phyloP scores from a whole-genome alignment of 2,888 invertebrate genomes.

The Acleris literana region DNA sequence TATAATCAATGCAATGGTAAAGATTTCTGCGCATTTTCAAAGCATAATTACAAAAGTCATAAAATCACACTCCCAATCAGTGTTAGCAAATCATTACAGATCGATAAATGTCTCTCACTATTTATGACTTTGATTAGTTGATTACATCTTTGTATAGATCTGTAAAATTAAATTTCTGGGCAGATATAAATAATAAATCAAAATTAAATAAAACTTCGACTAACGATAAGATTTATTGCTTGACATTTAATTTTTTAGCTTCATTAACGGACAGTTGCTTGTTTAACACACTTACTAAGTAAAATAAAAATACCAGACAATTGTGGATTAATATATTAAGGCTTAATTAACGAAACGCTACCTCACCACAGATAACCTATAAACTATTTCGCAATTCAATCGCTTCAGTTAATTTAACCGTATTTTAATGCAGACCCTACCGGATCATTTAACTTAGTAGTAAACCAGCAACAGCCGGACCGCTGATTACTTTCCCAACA shows the following conservation, averaged over 20 bases:
- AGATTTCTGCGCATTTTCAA: slow-evolving; percentile 1
- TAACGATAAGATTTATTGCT: background rate
- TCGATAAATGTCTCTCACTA: slow-evolving; percentile 5
- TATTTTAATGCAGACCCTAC: slow-evolving; percentile 7
- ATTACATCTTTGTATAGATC: background rate
- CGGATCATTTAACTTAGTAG: slow-evolving; percentile 7
- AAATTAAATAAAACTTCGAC: background rate
- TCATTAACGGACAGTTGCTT: too few relatives aligned
- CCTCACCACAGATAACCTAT: too few relatives aligned
- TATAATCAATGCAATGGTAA: too few relatives aligned
- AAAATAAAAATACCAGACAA: too few relatives aligned
- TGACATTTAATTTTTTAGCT: too few relatives aligned
- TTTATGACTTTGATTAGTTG: background rate
- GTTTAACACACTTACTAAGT: too few relatives aligned
- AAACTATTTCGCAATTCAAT: background rate
- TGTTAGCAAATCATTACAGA: slow-evolving; percentile 1
- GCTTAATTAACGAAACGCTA: too few relatives aligned
- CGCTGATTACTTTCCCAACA: slow-evolving; percentile 6
- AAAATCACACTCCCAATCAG: slow-evolving; percentile 6
- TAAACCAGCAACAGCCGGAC: background rate
- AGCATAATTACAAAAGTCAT: slow-evolving; percentile 7
- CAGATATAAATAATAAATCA: background rate
- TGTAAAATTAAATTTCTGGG: background rate
- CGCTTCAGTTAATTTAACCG: background rate
- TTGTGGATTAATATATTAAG: too few relatives aligned